Base-by-base conservation (phyloP, 2,888 invertebrate species). In the Auanema freiburgensis region DNA sequence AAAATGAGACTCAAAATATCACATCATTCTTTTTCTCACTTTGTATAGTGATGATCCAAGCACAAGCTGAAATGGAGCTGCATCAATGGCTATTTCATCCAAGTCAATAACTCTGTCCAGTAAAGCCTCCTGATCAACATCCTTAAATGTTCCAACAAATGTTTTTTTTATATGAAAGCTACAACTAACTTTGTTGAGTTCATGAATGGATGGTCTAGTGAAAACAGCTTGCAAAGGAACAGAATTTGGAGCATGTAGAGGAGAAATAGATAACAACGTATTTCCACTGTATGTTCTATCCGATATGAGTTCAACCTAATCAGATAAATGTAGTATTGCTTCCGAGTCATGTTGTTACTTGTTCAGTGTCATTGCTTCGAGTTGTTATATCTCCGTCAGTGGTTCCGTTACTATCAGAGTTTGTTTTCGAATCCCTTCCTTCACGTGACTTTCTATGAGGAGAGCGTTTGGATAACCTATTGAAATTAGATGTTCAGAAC, bases 61-160 rank as follows among this genome's bases (percentile, higher is more conserved):
- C 42, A 75, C 74, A 2, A 77, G 64, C 59, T 77, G 77, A 66
- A 77, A 77, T 10, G 77, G 77, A 0, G 77, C 77, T 0, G 73
- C 66, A 53, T 77, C 77, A n/a, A 77, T 75, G 40, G 74, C 72
- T 14, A 71, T 65, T 57, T 72, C 72, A 42, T 75, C 72, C 33
- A 75, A 62, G 57, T 75, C 74, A 40, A 75, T 71, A 24, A 62
- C 66, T 21, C 74, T 60, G 43, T 71, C 69, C 1, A 75, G 66
- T 2, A 72, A 65, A 12, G 65, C 61, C 52, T 75, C 74, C 14
- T 63, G 58, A 24, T 69, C 69, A 4, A 59, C 52, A 44, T 66
- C 67, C 73, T 73, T 60, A 23, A 57, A 62, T 12, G 25, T 12
- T 23, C 18, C 53, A 21, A 10, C 25, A 33, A 5, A 33, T 33